These are phyloP conservation scores for Potamilus streckersoni DNA, from an alignment of 1,140 invertebrate species.

Conservation along the genomic window DNA sequence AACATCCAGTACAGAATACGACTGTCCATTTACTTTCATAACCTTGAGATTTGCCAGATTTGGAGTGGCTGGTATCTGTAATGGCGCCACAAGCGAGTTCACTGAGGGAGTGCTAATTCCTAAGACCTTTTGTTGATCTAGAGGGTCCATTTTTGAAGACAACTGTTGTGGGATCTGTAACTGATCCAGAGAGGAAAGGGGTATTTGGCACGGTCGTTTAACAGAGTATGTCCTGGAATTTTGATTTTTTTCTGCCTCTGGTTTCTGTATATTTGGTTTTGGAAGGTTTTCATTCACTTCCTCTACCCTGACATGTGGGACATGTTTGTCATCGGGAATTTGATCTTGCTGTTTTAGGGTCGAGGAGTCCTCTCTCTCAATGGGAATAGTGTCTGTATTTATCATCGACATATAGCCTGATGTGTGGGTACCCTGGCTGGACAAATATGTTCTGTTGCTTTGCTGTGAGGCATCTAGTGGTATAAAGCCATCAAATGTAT, in stretches of 20 bases:
- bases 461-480: constrained; percentile 9
- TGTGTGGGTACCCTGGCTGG: constrained; percentile 28
- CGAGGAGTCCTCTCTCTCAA: constrained; percentile 18
- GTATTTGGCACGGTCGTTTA: no score
- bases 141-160: not conserved
- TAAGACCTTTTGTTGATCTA: not conserved
- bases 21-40: constrained; percentile 63
- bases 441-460: constrained; percentile 5
- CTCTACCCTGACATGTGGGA: not conserved
- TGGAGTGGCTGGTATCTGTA: not conserved
- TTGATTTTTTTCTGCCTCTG: not conserved
- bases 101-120: not conserved
- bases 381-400: constrained; percentile 29
- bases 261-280: not conserved
- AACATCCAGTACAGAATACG: constrained; percentile 64
- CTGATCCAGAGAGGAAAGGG: no score
- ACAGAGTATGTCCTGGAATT: no score
- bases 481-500: constrained; percentile 28
- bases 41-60: constrained; percentile 32
- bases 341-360: not conserved
- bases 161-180: no score
- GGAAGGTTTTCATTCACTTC: not conserved
- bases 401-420: constrained; percentile 40
- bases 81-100: no score
- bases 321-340: not conserved